These are phyloP conservation scores for Geodia barretti DNA, from an alignment of 37 sponge, comb jelly and placozoan genomes.

Conservation along the genomic window DNA sequence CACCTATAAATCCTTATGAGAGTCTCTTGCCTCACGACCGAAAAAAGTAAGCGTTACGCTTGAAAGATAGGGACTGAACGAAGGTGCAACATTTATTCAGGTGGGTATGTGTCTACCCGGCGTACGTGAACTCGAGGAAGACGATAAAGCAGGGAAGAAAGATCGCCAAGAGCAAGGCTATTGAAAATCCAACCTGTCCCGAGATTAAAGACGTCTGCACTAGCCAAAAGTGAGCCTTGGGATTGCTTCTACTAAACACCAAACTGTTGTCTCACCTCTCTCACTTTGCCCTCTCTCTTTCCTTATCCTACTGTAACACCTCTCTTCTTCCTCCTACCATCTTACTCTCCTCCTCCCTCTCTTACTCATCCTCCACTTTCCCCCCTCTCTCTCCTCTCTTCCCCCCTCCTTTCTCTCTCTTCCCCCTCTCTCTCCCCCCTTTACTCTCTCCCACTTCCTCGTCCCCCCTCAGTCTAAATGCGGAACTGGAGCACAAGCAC, in stretches of 20 bases:
- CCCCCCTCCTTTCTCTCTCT: too few relatives aligned
- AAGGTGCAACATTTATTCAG: conserved; percentile 10
- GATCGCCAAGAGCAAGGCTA: conserved; percentile 65
- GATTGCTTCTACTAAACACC: too few relatives aligned
- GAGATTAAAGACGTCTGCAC: conserved; percentile 79
- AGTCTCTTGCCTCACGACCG: conserved; percentile 26
- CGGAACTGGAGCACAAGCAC: conserved; percentile 28
- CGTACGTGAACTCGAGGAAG: conserved; percentile 72
- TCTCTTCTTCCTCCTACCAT: too few relatives aligned
- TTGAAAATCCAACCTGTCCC: conserved; percentile 68
- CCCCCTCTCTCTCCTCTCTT: too few relatives aligned
- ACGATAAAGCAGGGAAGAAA: conserved; percentile 68
- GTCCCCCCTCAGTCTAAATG: background rate
- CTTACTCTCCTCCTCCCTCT: too few relatives aligned
- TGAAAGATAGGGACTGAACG: background rate
- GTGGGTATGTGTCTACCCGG: conserved; percentile 80
- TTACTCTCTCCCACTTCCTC: background rate
- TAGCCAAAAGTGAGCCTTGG: conserved; percentile 18
- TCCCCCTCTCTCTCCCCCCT: too few relatives aligned
- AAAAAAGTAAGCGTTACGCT: conserved; percentile 33
- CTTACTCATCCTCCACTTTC: too few relatives aligned
- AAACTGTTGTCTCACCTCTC: too few relatives aligned
- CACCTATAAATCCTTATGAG: conserved; percentile 47
- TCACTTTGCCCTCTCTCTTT: too few relatives aligned
- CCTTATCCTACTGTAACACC: too few relatives aligned